Evolutionary conservation across 2,113 vertebrate species (phyloP), one percentile per base, ranked within the genome.

Genomic region (Triplophysa siluroides): DNA sequence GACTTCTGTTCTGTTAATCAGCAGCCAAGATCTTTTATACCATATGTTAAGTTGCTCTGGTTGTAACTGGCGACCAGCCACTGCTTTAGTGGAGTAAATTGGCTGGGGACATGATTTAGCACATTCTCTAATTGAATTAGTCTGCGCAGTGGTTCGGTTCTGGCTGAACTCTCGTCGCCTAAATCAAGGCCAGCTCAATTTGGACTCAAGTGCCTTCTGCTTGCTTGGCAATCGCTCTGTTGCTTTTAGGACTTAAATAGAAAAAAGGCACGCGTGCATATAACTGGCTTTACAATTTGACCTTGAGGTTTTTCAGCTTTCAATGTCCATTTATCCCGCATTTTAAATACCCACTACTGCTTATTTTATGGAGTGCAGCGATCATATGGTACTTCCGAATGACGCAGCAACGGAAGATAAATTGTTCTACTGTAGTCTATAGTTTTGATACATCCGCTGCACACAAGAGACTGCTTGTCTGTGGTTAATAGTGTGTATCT

Each of bases 71-170:
- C 62, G n/a, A 1, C 45, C 38, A 80, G 21, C 45, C 70, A 10
- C 61, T 43, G 70, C 70, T 74, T 65, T 74, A 74, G 69, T 80
- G 60, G 14, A 43, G 70, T 58, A 11, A 18, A 72, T 11, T 67
- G 62, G 66, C 81, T 52, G 50, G 72, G 50, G 45, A 76, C 78
- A 78, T 33, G 65, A 86, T 74, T 61, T 82, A 82, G 85, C 72
- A 45, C 71, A 11, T 43, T 62, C 62, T 41, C 13, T 75, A 81
- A 88, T 83, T 82, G 81, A 88, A 88, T 89, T 86, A 83, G 82
- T 81, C 71, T 83, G 83, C 45, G 76, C 86, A 89, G 87, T 80
- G 76, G 81, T 87, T 89, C 26, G 70, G 84, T 81, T 88, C 81
- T 78, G 71, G 83, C 85, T 78, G 72, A 70, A 80, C 29, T 78